Evolutionary conservation across 2,888 invertebrate species (phyloP), one percentile per base, ranked within the genome.

Genomic region (Tenthredo distinguenda): DNA sequence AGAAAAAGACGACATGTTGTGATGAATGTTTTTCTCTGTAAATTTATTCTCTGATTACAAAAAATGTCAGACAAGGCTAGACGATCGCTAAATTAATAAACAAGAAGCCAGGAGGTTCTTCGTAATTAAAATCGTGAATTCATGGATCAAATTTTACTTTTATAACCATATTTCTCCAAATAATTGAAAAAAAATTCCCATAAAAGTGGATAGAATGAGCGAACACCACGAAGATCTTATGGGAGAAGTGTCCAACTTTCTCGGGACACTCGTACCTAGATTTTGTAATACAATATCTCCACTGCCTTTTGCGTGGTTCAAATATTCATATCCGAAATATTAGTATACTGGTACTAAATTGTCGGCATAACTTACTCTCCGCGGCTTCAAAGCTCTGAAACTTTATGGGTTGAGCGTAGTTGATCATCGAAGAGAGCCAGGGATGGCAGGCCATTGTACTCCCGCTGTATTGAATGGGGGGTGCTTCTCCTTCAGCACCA

Each of bases 321-420:
- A 79, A 85, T 0, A 71, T n/a, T 43, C 43, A 7, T 43, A 40
- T 72, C 21, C 43, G 21, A 40, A 72, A 40, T 15, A 40, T 40
- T 40, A n/a, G 10, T 21, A 10, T 34, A 31, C 40, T 26, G n/a
- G 71, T 26, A 62, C 21, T 37, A 68, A 68, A 50, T 43, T 47
- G 18, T 34, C n/a, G 26, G 34, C 10, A 77, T 55, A 68, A 88
- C 91, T 88, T 92, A 96, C 96, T 95, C 91, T 95, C 95, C 1
- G 96, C 96, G n/a, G 94, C 93, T 88, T 96, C 96, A 90, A 96
- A 96, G 84, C 96, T 95, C 88, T 95, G 95, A 91, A 96, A 96
- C 92, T 96, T 96, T 88, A 96, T 95, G 0, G 96, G 96, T 91
- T 96, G 96, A 62, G 96, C 96, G 93, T 96, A 96, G 93, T 96